phyloP scores from a whole-genome alignment of 2,888 invertebrate genomes.

The Ophion slaviceki region DNA sequence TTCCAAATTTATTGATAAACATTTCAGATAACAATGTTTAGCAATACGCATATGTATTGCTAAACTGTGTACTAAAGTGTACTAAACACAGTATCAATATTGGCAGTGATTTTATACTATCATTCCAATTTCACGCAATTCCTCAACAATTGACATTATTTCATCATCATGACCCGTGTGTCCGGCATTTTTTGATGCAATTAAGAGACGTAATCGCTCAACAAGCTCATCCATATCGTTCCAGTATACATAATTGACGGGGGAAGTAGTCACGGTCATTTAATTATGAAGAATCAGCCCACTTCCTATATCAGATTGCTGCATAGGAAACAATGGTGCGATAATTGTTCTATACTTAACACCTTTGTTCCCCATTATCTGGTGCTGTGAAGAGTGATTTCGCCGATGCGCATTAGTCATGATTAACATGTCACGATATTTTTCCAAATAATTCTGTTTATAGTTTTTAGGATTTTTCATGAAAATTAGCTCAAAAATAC shows the following conservation, averaged over 20 bases:
- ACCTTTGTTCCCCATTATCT: neutral
- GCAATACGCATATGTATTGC: neutral
- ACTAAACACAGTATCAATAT: neutral
- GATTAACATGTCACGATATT: constrained; percentile 16
- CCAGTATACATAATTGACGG: constrained; percentile 27
- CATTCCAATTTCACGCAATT: neutral
- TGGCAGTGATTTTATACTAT: neutral
- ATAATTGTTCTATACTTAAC: constrained; percentile 10
- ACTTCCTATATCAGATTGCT: neutral
- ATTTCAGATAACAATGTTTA: neutral
- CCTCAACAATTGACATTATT: constrained; percentile 27
- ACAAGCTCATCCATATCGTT: constrained; percentile 15
- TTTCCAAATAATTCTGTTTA: neutral
- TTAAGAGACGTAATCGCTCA: neutral
- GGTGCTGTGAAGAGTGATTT: neutral
- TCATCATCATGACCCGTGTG: constrained; percentile 30
- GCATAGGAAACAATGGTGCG: neutral
- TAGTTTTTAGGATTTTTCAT: neutral
- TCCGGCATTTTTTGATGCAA: neutral
- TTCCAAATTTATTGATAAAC: neutral
- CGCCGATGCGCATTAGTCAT: constrained; percentile 27
- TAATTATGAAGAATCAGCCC: neutral
- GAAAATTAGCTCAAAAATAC: constrained; percentile 21
- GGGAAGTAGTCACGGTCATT: neutral
- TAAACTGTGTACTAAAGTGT: neutral